Percentiles rank a stretch among this genome's conserved stretches.
phyloP scores from a whole-genome alignment of 2,113 vertebrate genomes.

The Hypocryptadius cinnamomeus region DNA sequence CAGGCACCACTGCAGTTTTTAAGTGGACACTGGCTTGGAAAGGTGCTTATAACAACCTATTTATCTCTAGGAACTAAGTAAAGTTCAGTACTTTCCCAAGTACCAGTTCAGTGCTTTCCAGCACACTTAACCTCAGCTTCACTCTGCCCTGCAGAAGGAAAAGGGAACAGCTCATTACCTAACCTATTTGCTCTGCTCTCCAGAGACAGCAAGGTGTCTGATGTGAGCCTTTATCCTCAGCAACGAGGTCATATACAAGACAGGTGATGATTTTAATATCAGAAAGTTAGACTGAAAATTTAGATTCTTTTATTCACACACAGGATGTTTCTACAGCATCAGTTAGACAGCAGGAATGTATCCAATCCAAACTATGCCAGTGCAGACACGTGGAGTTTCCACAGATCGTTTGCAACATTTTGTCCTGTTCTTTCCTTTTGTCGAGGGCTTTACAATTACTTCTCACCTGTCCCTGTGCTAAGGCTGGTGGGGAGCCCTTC shows the following conservation, averaged over 20 bases:
- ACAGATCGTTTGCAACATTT: background rate
- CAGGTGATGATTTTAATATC: background rate
- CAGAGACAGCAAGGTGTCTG: background rate
- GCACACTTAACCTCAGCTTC: background rate
- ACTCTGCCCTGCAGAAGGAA: background rate
- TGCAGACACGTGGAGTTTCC: background rate
- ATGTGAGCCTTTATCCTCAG: background rate
- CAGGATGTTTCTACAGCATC: background rate
- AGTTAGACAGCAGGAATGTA: background rate
- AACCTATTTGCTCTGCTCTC: background rate
- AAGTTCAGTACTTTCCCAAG: background rate
- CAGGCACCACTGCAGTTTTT: background rate
- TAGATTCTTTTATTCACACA: background rate
- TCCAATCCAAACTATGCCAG: background rate
- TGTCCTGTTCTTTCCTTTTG: background rate
- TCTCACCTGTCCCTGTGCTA: background rate
- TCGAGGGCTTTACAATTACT: background rate
- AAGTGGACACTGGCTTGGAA: background rate
- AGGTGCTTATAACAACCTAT: background rate
- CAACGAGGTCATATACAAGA: background rate
- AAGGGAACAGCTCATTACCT: conserved; percentile 27
- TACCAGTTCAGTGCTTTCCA: background rate
- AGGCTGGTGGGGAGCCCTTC: background rate
- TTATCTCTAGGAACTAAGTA: background rate
- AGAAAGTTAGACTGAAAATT: background rate